Evolutionary conservation across 2,888 invertebrate species (phyloP).

Genomic region (Bellardia pandia): DNA sequence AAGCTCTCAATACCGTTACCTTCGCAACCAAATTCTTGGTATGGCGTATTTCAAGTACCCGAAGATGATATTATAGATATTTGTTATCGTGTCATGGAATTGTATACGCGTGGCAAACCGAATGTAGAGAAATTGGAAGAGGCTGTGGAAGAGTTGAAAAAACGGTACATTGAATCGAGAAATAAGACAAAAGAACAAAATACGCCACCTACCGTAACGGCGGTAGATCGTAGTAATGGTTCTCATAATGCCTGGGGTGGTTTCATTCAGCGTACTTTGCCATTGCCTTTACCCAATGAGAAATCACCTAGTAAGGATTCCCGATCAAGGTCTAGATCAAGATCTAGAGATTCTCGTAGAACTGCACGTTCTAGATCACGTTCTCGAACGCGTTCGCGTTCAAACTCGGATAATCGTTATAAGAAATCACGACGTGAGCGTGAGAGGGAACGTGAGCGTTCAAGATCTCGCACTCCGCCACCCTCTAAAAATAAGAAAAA

Average conservation of each 20-base stretch:
- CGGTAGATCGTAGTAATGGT: constrained; percentile 86
- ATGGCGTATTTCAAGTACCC: constrained; percentile 91
- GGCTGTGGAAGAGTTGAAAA: constrained; percentile 89
- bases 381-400: constrained; percentile 78
- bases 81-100: constrained; percentile 90
- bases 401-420: constrained; percentile 76
- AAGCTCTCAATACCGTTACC: constrained; percentile 94
- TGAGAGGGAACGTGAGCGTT: constrained; percentile 72
- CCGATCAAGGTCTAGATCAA: constrained; percentile 80
- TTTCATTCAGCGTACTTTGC: constrained; percentile 86
- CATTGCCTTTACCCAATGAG: constrained; percentile 79
- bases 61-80: constrained; percentile 94
- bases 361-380: constrained; percentile 74
- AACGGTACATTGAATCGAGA: constrained; percentile 86
- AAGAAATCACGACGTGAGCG: constrained; percentile 78
- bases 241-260: constrained; percentile 89
- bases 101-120: constrained; percentile 92
- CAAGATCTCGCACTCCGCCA: constrained; percentile 80
- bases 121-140: constrained; percentile 90
- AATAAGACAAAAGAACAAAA: constrained; percentile 83
- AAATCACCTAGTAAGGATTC: constrained; percentile 81
- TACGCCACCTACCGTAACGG: constrained; percentile 83
- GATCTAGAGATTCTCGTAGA: constrained; percentile 69
- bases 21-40: constrained; percentile 94
- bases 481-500: constrained; percentile 82